A percentile compares a stretch with the other conserved stretches of the same genome.
Conservation (phyloP, 2,113 vertebrate species). For the Podilymbus podiceps region DNA sequence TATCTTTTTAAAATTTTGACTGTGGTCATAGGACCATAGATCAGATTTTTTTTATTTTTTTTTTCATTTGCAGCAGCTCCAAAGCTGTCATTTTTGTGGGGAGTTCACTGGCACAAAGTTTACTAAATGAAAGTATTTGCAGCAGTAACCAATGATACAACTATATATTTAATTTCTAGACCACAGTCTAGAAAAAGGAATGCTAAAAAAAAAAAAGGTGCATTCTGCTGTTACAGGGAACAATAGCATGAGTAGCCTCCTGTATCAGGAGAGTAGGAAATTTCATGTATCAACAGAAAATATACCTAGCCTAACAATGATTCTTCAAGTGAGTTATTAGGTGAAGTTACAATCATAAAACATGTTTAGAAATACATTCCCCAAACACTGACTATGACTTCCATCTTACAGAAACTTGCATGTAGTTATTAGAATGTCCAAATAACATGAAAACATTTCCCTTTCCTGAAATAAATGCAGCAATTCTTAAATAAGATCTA, state of each 20-base stretch:
- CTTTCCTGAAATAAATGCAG: neutral
- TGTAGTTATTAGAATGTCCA: neutral
- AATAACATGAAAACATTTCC: neutral
- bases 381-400: neutral
- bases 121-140: neutral
- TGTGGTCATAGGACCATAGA: neutral
- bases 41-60: neutral
- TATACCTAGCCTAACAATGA: neutral
- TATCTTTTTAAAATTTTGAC: neutral
- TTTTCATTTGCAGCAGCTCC: neutral
- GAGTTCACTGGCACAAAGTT: neutral
- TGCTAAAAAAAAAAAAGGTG: neutral
- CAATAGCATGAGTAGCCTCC: neutral
- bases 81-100: neutral
- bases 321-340: neutral
- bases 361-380: neutral
- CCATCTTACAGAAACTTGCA: neutral
- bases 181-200: rapidly evolving
- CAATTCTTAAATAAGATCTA: neutral
- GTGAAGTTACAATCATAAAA: neutral
- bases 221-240: neutral
- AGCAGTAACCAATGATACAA: neutral
- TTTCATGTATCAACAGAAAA: neutral
- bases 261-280: neutral
- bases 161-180: neutral